A percentile compares a stretch with the other conserved stretches of the same genome.
phyloP scores from a whole-genome alignment of 2,888 invertebrate genomes.

The Luperina testacea region DNA sequence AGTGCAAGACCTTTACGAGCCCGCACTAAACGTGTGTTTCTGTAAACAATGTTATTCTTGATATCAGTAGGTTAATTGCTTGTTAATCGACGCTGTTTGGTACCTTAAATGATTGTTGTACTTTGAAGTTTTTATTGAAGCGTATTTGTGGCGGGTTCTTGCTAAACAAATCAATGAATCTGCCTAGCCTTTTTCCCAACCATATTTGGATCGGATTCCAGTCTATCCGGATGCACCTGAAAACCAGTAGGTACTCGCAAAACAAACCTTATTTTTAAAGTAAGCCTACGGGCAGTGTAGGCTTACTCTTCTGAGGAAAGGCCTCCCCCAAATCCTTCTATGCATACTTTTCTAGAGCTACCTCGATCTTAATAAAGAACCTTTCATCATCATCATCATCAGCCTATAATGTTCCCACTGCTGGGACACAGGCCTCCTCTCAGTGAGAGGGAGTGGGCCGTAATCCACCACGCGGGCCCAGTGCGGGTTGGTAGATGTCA shows the following conservation, averaged over 20 bases:
- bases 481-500: no score
- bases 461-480: no score
- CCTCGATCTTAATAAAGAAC: neutral
- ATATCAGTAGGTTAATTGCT: constrained; percentile 61
- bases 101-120: constrained; percentile 27
- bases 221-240: neutral
- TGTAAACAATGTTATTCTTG: constrained; percentile 63
- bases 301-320: neutral
- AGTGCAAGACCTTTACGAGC: constrained; percentile 67
- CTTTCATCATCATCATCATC: no score
- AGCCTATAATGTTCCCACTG: no score
- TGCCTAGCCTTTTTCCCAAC: neutral
- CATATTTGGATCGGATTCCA: neutral
- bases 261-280: neutral
- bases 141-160: neutral
- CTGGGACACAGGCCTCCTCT: no score
- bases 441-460: no score
- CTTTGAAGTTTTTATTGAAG: constrained; percentile 47
- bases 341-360: neutral
- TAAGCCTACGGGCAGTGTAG: neutral
- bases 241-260: neutral
- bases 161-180: neutral
- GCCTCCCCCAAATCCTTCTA: neutral
- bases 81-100: constrained; percentile 52
- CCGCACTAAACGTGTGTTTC: constrained; percentile 56